Base-by-base conservation (phyloP, 2,797 vertebrate genomes). In the Lepilemur ruficaudatus region DNA sequence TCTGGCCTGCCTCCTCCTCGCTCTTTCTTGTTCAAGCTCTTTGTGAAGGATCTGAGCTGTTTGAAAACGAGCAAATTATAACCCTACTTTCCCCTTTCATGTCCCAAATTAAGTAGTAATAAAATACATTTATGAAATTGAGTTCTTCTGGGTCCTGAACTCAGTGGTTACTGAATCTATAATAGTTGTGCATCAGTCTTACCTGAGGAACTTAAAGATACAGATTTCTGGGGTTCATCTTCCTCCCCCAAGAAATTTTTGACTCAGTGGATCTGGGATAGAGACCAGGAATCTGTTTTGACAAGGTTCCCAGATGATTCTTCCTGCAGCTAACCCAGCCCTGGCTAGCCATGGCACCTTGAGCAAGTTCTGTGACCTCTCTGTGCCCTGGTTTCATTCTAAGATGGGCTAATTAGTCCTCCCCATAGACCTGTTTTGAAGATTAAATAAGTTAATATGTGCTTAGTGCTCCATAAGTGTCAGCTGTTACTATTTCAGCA, bases 11-110 rank as follows among this genome's bases (percentile, higher is more conserved):
- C 20, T 41, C 35, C 41, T 61, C 75, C 28, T 75, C 57, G 7
- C 23, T 92, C 10, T 32, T 67, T 83, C 22, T 20, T 35, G 14
- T 55, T 73, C 30, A 65, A 35, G 30, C 80, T 88, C n/a, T 67
- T 76, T 83, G 69, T 80, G 55, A 85, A 89, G 65, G 52, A 43
- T 78, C 48, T 82, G 63, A 94, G 59, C 32, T 89, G 17, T 80
- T 88, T 93, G 91, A 94, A 94, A 96, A 86, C 17, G 48, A 80
- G 43, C 43, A 41, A 2, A 57, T 65, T 63, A 41, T 72, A 75
- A 70, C 17, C 46, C 23, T 0, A 30, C 15, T 55, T 89, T 11
- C 12, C 50, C 48, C 41, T 88, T 79, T 72, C 14, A 3, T 92
- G 28, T 72, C 75, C 78, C 75, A 89, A 69, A 46, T 57, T 89